phyloP scores from a whole-genome alignment of 2,888 invertebrate species.

The Chouioia cunea region DNA sequence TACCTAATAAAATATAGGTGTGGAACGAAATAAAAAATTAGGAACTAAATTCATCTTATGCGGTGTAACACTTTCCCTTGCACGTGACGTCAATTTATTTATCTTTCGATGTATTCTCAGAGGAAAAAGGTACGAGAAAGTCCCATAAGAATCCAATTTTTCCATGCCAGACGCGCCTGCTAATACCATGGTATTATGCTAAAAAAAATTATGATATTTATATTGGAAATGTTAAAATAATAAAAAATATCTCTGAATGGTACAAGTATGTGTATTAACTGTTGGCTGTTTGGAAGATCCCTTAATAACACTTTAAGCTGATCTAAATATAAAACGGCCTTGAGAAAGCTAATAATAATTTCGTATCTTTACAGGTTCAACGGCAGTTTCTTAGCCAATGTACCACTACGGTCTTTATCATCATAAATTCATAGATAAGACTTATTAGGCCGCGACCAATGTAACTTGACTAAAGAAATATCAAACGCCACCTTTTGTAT shows the following conservation, averaged over 20 bases:
- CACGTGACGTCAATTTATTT: conserved; percentile 31
- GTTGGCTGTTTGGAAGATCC: not conserved
- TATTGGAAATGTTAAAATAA: not conserved
- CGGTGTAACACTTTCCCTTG: conserved; percentile 28
- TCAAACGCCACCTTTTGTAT: no score
- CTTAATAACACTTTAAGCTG: conserved; percentile 3
- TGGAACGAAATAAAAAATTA: conserved; percentile 1
- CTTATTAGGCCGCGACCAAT: not conserved
- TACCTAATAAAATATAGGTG: not conserved
- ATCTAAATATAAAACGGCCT: conserved; percentile 15
- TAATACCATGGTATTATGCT: no score
- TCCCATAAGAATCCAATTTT: no score
- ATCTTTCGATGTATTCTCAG: conserved; percentile 4
- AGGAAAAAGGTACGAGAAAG: not conserved
- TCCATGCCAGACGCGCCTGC: no score
- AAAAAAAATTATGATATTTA: no score
- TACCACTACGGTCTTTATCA: not conserved
- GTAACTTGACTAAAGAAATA: no score
- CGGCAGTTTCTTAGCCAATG: conserved; percentile 11
- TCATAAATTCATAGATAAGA: conserved; percentile 29
- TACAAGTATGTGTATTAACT: not conserved
- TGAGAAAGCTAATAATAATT: conserved; percentile 23
- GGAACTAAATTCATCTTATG: conserved; percentile 3
- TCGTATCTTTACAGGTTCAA: conserved; percentile 10
- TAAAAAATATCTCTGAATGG: not conserved